Evolutionary conservation across 2,113 vertebrate species (phyloP), one percentile per base, ranked within the genome.

Genomic region (Pachyramphus minor): DNA sequence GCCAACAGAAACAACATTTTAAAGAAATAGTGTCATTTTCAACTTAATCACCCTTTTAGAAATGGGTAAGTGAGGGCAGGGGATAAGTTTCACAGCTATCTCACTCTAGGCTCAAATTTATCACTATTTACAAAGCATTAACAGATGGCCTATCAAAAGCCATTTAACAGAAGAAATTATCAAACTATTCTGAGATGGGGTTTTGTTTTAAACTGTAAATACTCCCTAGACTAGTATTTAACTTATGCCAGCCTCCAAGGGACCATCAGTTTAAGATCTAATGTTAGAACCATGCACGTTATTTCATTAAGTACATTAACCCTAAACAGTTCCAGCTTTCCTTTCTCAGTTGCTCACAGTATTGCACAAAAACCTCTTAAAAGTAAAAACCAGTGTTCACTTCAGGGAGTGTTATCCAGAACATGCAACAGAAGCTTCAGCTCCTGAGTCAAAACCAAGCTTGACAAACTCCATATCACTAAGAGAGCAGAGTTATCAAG

Each of bases 111-210:
- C 66, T 93, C 83, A 89, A 90, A 96, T 93, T 66, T 93, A 95
- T 81, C 50, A 64, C 87, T 90, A 81, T 92, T 90, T 84, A 94
- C 88, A 86, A 60, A 96, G 92, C 60, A 80, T 84, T 88, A 94
- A 74, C 88, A 94, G 86, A 92, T 90, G 73, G 72, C 41, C 95
- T 96, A 96, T 89, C 90, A 94, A 87, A 96, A 96, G 56, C 42
- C 83, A 82, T 73, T 97, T 96, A 93, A 44, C 75, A 90, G 69
- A 53, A 96, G 58, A 96, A 96, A 75, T 35, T 2, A 97, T 87
- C 76, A 89, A 94, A 92, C 80, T 90, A 37, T 60, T 89, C 35
- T 14, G 64, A 86, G 47, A 68, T 6, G 4, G 0, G 37, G 28
- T 86, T 83, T 87, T 80, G 16, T 50, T 95, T 84, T 74, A 92